A percentile compares a stretch with the other conserved stretches of the same genome.
phyloP scores from a whole-genome alignment of 2,888 invertebrate genomes.

The Yponomeuta malinellus region DNA sequence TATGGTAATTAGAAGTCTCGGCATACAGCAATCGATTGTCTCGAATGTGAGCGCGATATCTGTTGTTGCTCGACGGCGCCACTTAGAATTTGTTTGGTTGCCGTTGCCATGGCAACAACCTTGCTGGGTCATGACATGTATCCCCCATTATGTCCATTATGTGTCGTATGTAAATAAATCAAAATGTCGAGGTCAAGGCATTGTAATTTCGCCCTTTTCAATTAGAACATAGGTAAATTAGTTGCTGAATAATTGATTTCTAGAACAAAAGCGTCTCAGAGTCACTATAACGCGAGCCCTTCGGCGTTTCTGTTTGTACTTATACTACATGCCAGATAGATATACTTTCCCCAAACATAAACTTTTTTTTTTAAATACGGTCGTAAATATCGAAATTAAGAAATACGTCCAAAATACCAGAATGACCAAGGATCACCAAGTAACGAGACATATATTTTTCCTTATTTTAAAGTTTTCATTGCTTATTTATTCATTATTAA shows the following conservation, averaged over 20 bases:
- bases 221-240: neutral
- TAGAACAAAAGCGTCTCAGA: neutral
- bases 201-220: neutral
- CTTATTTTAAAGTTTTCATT: too few species aligned
- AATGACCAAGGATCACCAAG: too few species aligned
- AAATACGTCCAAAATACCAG: too few species aligned
- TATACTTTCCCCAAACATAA: too few species aligned
- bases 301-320: too few species aligned
- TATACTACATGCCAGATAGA: too few species aligned
- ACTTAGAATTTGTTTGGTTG: slow-evolving; percentile 28
- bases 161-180: slow-evolving; percentile 12
- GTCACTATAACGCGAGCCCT: too few species aligned
- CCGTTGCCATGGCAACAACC: slow-evolving; percentile 27
- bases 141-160: slow-evolving; percentile 2
- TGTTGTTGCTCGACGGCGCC: neutral
- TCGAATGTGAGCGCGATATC: neutral
- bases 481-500: too few species aligned
- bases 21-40: neutral
- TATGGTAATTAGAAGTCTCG: neutral
- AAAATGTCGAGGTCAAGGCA: slow-evolving; percentile 10
- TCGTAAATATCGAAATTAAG: too few species aligned
- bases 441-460: too few species aligned
- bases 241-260: neutral
- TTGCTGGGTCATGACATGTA: neutral
- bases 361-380: too few species aligned